phyloP scores from a whole-genome alignment of 1,140 invertebrate genomes.

The Heliconius hermathena region DNA sequence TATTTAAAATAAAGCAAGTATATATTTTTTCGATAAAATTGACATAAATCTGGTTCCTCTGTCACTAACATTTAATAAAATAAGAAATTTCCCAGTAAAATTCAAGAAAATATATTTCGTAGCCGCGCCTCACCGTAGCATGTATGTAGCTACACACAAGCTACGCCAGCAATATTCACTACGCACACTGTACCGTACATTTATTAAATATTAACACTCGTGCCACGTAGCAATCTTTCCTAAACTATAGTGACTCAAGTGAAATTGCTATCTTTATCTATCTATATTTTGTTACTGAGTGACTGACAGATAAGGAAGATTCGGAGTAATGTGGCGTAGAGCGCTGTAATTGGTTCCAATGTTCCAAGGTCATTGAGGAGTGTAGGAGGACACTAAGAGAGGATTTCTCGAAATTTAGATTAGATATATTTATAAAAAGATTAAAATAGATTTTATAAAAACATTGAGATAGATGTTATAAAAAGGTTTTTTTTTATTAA shows the following conservation, averaged over 20 bases:
- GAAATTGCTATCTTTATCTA: background rate
- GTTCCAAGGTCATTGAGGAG: too few relatives aligned
- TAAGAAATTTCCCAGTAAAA: background rate
- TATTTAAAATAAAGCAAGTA: too few relatives aligned
- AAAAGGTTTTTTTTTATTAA: too few relatives aligned
- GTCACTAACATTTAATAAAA: background rate
- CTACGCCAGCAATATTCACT: background rate
- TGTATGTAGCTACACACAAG: background rate
- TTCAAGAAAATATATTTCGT: slow-evolving; percentile 6
- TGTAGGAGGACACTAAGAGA: too few relatives aligned
- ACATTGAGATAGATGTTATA: too few relatives aligned
- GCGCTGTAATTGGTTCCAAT: too few relatives aligned
- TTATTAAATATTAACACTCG: slow-evolving; percentile 2
- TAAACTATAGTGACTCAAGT: slow-evolving; percentile 1
- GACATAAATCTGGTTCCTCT: background rate
- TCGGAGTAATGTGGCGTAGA: too few relatives aligned
- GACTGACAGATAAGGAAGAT: too few relatives aligned
- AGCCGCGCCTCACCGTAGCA: background rate
- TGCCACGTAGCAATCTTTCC: background rate
- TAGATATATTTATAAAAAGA: too few relatives aligned
- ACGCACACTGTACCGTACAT: slow-evolving; percentile 10
- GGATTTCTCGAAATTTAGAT: too few relatives aligned
- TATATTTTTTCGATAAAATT: background rate
- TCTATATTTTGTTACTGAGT: too few relatives aligned
- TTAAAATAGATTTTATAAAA: too few relatives aligned